Base-by-base conservation (phyloP, 2,888 invertebrate genomes). In the Mythimna ferrago region DNA sequence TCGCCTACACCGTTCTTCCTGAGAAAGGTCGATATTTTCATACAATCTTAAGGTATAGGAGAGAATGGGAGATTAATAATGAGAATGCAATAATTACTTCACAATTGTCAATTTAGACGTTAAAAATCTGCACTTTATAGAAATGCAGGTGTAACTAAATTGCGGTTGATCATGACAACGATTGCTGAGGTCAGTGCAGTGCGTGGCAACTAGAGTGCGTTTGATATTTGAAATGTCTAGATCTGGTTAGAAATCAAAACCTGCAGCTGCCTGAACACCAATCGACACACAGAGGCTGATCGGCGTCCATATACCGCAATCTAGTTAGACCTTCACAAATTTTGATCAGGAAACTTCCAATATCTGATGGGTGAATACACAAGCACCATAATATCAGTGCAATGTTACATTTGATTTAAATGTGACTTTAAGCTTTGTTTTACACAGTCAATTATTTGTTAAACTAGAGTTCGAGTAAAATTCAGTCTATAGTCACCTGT, bases 401-500 rank as follows among this genome's bases (percentile, higher is more conserved):
- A n/a, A 26, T 32, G 26, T 65, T 57, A 56, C n/a, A 61, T 68
- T 57, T 56, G 26, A 44, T 26, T 54, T n/a, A 41, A 58, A 7
- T 38, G 48, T 44, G 53, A 62, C 19, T 71, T n/a, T 19, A 57
- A 71, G 54, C 44, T 68, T 66, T 63, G 44, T 74, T 71, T 66
- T 21, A 71, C 64, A 60, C 57, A 74, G 44, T 71, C 41, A 71
- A 57, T 85, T 84, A 78, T 82, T 80, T 54, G 32, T 65, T 71
- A 76, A 62, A 78, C 76, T 82, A 82, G 44, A 70, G 64, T 72
- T 86, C 67, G 71, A 81, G 74, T 72, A 73, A 85, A 80, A 80
- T 73, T 86, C 85, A 86, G 85, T 86, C 86, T 86, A 85, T 81
- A 79, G 66, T 64, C 77, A 76, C 76, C 78, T 61, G 76, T 67